A percentile compares a stretch with the other conserved stretches of the same genome.
phyloP scores from a whole-genome alignment of 2,888 invertebrate species.

The Polietes domitor region DNA sequence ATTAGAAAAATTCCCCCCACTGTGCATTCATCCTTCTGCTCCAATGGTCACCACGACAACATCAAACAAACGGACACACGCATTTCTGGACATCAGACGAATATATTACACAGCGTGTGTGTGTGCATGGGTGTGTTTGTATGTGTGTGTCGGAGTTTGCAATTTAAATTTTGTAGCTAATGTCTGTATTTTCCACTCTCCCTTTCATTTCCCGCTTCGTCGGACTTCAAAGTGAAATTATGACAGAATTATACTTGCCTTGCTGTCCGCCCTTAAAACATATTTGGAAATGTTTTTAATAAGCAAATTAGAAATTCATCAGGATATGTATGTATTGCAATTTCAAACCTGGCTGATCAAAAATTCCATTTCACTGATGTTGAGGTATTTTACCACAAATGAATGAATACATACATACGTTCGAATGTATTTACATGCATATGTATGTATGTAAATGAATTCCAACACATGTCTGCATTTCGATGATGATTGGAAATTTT shows the following conservation, averaged over 20 bases:
- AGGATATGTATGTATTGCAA: slow-evolving; percentile 11
- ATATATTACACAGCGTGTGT: background rate
- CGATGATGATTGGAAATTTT: slow-evolving; percentile 6
- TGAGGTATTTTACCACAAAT: background rate
- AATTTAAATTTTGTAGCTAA: slow-evolving; percentile 36
- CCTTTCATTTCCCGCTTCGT: slow-evolving; percentile 17
- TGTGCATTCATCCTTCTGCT: slow-evolving; percentile 16
- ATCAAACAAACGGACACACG: slow-evolving; percentile 3
- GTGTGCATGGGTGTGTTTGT: background rate
- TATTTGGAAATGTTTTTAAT: slow-evolving; percentile 15
- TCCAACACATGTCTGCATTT: background rate
- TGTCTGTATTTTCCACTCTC: slow-evolving; percentile 30
- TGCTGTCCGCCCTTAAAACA: background rate
- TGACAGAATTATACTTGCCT: slow-evolving; percentile 26
- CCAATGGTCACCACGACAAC: slow-evolving; percentile 50
- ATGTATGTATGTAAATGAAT: background rate
- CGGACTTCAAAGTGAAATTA: slow-evolving; percentile 40
- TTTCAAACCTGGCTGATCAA: slow-evolving; percentile 27
- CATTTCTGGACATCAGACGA: slow-evolving; percentile 1
- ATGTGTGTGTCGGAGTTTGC: background rate
- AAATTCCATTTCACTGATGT: slow-evolving; percentile 31
- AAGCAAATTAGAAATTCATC: slow-evolving; percentile 29
- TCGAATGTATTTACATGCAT: background rate
- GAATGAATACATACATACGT: background rate
- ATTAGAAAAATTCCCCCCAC: too few species aligned